phyloP scores from a whole-genome alignment of 2,888 invertebrate genomes.

The Caenorhabditis sp. region DNA sequence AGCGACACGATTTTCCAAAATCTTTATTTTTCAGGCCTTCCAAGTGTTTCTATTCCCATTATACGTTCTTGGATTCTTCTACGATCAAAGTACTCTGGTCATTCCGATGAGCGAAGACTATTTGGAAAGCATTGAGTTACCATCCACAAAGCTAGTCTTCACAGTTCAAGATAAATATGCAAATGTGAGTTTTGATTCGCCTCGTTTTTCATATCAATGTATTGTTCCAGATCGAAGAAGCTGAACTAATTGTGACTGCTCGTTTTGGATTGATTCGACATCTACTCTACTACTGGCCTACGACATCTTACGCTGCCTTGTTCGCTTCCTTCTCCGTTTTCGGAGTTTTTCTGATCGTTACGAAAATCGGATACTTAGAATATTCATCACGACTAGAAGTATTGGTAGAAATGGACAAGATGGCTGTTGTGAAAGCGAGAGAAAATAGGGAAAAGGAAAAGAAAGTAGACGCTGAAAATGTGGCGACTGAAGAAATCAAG shows the following conservation, averaged over 20 bases:
- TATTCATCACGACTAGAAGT: constrained; percentile 16
- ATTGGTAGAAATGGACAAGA: constrained; percentile 23
- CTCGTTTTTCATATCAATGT: background rate
- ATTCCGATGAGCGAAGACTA: constrained; percentile 67
- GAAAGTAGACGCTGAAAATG: background rate
- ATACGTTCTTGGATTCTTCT: constrained; percentile 78
- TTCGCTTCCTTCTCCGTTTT: constrained; percentile 47
- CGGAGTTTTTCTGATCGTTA: constrained; percentile 33
- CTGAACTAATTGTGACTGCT: constrained; percentile 73
- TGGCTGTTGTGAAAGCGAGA: constrained; percentile 23
- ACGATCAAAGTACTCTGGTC: constrained; percentile 60
- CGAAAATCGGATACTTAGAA: constrained; percentile 39
- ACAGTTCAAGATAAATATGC: constrained; percentile 80
- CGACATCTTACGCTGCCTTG: constrained; percentile 67
- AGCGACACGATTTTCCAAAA: background rate
- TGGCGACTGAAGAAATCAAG: constrained; percentile 1
- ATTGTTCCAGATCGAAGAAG: constrained; percentile 72
- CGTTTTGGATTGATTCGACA: constrained; percentile 76
- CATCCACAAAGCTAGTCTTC: constrained; percentile 71
- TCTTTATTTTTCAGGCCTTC: constrained; percentile 46
- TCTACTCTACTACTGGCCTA: constrained; percentile 78
- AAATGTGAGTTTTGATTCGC: constrained; percentile 77
- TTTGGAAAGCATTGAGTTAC: constrained; percentile 54
- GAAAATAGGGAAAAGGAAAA: background rate
- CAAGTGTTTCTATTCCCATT: constrained; percentile 76